Evolutionary conservation across 2,888 invertebrate genomes (phyloP).

Genomic region (Pecten maximus): DNA sequence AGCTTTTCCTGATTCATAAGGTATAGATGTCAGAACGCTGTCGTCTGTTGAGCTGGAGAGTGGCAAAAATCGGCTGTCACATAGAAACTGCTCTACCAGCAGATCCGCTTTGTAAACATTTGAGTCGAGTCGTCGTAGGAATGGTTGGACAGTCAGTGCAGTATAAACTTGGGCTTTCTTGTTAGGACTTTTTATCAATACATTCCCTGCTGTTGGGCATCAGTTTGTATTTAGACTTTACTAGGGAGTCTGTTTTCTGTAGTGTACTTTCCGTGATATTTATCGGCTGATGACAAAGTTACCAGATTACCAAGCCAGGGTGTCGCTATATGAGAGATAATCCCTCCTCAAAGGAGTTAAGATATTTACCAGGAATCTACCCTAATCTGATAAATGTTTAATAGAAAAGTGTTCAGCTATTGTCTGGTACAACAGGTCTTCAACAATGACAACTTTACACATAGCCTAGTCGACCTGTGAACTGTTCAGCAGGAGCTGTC

Average conservation of each 20-base stretch:
- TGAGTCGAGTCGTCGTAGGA: not conserved
- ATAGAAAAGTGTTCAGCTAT: too few species aligned
- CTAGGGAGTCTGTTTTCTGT: not conserved
- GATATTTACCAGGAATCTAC: too few species aligned
- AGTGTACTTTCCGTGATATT: not conserved
- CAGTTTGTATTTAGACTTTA: not conserved
- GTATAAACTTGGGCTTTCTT: not conserved
- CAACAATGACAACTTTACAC: too few species aligned
- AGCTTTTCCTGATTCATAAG: not conserved
- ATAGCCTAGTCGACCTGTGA: too few species aligned
- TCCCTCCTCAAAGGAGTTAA: too few species aligned
- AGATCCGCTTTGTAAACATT: not conserved
- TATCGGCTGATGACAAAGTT: too few species aligned
- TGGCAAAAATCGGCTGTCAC: not conserved
- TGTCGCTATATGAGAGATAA: too few species aligned
- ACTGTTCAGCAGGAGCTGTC: too few species aligned
- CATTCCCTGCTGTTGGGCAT: not conserved
- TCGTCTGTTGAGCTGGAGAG: not conserved
- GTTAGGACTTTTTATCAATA: not conserved
- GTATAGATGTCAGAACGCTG: not conserved
- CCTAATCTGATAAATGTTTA: too few species aligned
- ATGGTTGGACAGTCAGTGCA: not conserved
- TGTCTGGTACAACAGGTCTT: too few species aligned
- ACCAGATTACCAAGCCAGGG: too few species aligned
- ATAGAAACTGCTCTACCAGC: not conserved